Evolutionary conservation across 2,888 invertebrate genomes (phyloP).

Genomic region (Apodemia hepburni): DNA sequence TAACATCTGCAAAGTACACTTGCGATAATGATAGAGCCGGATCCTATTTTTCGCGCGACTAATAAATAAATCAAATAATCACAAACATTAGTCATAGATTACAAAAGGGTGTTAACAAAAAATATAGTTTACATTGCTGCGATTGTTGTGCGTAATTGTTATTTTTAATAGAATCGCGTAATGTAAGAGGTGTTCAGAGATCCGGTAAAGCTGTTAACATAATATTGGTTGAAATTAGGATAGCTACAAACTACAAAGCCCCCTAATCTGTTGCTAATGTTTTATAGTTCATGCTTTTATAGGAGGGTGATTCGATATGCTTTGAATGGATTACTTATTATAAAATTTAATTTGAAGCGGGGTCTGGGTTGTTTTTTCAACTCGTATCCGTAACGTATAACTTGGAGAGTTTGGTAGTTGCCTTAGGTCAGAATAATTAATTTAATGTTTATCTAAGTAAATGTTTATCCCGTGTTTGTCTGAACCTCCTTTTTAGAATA

Average conservation of each 20-base stretch:
- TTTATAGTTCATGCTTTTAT: conserved; percentile 39
- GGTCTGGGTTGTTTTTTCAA: conserved; percentile 21
- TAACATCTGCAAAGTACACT: conserved; percentile 25
- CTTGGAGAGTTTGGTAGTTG: neutral
- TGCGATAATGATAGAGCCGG: conserved; percentile 28
- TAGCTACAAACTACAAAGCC: conserved; percentile 37
- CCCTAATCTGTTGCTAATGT: conserved; percentile 55
- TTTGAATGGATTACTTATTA: conserved; percentile 51
- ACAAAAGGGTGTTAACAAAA: conserved; percentile 20
- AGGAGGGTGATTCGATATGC: conserved; percentile 58
- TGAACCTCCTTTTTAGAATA: too few species aligned
- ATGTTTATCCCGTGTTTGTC: too few species aligned
- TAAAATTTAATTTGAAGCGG: conserved; percentile 45
- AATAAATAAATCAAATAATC: conserved; percentile 28
- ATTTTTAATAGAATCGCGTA: conserved; percentile 25
- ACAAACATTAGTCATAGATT: conserved; percentile 23
- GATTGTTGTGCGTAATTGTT: conserved; percentile 17
- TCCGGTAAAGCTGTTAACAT: conserved; percentile 35
- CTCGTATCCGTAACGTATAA: neutral
- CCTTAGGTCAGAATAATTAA: neutral
- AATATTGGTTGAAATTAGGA: conserved; percentile 39
- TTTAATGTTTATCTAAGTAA: too few species aligned
- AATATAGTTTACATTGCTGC: conserved; percentile 25
- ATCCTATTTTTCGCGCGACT: conserved; percentile 53
- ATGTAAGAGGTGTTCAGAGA: conserved; percentile 37